phyloP scores from a whole-genome alignment of 2,888 invertebrate species.

The Chrysodeixis includens region DNA sequence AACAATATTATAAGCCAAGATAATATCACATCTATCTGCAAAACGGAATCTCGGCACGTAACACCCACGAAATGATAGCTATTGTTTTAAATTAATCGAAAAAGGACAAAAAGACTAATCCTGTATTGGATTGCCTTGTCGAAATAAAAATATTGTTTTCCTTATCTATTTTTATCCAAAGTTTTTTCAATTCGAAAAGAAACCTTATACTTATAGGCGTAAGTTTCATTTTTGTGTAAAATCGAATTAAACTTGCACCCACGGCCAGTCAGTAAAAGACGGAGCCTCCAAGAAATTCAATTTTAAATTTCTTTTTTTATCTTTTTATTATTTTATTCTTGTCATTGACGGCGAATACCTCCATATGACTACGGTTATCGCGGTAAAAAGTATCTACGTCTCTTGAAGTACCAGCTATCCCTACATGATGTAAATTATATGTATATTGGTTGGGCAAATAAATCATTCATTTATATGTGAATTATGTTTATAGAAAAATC shows the following conservation, averaged over 20 bases:
- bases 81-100: conserved; percentile 4
- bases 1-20: background rate
- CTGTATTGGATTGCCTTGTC: conserved; percentile 1
- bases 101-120: background rate
- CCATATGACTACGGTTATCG: no score
- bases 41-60: background rate
- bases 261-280: background rate
- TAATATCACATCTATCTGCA: background rate
- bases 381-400: no score
- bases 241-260: background rate
- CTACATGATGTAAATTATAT: no score
- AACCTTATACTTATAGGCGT: background rate
- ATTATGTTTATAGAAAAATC: no score
- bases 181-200: background rate
- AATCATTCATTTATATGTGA: no score
- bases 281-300: background rate
- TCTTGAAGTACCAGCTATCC: no score
- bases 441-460: no score
- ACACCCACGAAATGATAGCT: background rate
- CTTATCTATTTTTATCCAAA: background rate
- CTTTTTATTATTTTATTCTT: background rate
- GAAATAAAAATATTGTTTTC: conserved; percentile 2
- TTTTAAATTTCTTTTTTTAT: background rate
- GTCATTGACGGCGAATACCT: no score
- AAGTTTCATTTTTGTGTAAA: background rate